Evolutionary conservation across 2,888 invertebrate genomes (phyloP), one percentile per base, ranked within the genome.

Genomic region (Panorpa germanica): DNA sequence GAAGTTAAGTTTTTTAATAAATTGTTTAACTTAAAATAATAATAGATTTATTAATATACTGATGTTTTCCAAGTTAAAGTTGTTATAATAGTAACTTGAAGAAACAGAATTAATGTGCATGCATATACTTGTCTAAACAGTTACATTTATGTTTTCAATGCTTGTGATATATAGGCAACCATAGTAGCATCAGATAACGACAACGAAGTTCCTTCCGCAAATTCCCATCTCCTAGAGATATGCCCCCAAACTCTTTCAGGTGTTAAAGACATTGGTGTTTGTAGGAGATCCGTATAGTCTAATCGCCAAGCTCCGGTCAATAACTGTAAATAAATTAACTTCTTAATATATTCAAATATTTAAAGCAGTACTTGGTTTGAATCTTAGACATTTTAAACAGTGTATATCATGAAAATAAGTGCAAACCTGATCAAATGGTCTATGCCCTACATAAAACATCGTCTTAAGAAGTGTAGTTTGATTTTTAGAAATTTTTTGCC

Each of bases 371-470:
- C 28, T 10, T 22, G 4, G 4, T 4, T 5, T 13, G 22, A 23
- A 22, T 26, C 10, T 13, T 25, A 17, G 12, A 15, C 11, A 9
- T 15, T 25, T 26, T n/a, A 20, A 7, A 23, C 11, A 12, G 11
- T 3, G 8, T 23, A 4, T 7, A 4, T 11, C 11, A 23, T 23
- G 4, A 23, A n/a, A n/a, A 7, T 4, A 7, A 13, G 8, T 16
- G 29, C 32, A 20, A 42, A 77, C 77, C 63, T 80, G 75, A 53
- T 83, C 81, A 46, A 82, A 82, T 1, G 70, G 67, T 11, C 60
- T 57, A 35, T 68, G 59, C 8, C 77, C 80, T 34, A 82, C 78
- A 43, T 76, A 76, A 44, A 82, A 83, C 80, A 82, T 81, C 5
- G 68, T 66, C 44, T 75, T 70, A 1, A 80, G 51, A 8, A 82